phyloP scores from a whole-genome alignment of 1,140 invertebrate genomes.

The Lordiphosa clarofinis region DNA sequence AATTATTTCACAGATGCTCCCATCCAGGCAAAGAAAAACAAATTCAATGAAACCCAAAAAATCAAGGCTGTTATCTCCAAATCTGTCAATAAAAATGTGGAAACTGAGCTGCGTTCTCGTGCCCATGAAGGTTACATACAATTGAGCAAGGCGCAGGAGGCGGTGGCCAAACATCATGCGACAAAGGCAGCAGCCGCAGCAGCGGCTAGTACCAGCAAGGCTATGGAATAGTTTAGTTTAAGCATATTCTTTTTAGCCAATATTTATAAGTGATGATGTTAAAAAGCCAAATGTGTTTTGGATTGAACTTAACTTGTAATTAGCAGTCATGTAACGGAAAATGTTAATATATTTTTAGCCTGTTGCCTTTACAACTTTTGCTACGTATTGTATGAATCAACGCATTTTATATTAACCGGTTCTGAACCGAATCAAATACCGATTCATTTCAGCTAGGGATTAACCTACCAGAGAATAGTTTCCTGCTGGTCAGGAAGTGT shows the following conservation, averaged over 20 bases:
- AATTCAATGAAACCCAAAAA: conserved; percentile 82
- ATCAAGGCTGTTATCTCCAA: conserved; percentile 84
- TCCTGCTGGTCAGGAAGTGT: too few relatives aligned
- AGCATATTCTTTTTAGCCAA: conserved; percentile 1
- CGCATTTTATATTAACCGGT: too few relatives aligned
- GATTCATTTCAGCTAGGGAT: too few relatives aligned
- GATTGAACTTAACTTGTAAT: not conserved
- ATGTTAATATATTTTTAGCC: conserved; percentile 2
- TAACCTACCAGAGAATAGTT: too few relatives aligned
- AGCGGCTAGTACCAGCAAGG: conserved; percentile 38
- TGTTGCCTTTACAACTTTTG: too few relatives aligned
- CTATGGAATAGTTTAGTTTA: conserved; percentile 21
- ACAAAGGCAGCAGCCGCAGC: conserved; percentile 52
- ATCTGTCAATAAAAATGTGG: conserved; percentile 83
- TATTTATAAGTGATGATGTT: too few relatives aligned
- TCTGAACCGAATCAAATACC: too few relatives aligned
- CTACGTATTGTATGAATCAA: too few relatives aligned
- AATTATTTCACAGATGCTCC: conserved; percentile 81
- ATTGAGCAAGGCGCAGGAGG: conserved; percentile 81
- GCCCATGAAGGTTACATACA: conserved; percentile 81
- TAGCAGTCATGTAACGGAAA: too few relatives aligned
- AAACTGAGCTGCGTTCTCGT: conserved; percentile 82
- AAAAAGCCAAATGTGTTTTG: not conserved
- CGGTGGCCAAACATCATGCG: conserved; percentile 79
- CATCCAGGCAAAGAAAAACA: conserved; percentile 83